Base-by-base conservation (phyloP, 2,113 vertebrate genomes). In the Leptosomus discolor region DNA sequence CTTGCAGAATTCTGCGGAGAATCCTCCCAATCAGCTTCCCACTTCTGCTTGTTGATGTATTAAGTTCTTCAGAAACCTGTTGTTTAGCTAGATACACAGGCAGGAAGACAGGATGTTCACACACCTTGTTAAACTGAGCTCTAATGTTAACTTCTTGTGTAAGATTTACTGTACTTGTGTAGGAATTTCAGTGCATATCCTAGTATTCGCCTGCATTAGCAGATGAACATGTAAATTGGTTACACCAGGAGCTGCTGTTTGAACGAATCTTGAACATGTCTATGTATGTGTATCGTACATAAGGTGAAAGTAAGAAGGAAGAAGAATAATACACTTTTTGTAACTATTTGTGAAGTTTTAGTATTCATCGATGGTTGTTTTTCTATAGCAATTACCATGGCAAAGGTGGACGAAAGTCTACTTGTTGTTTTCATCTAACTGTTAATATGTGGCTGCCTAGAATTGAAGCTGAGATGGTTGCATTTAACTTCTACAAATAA, bases 281-380 rank as follows among this genome's bases (percentile, higher is more conserved):
- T 61, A 3, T 46, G 12, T 45, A 4, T 13, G 1, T 45, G 4
- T 37, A 15, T 69, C 15, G 11, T 17, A 23, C 0, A 2, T 24
- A 22, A n/a, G 5, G 46, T 22, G 8, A 56, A 56, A 61, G n/a
- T 22, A 73, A 46, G 19, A 67, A n/a, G 6, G n/a, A 46, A 58
- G 24, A 65, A 69, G 8, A 79, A 41, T 9, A 37, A 61, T 23
- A 29, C 3, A 11, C 11, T 17, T 29, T 34, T 65, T 23, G 22
- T 56, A 67, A 54, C 16, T 77, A 24, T 56, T 77, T 54, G 19
- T 70, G 36, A 85, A 53, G 30, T 27, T 45, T 29, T 22, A 30
- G 4, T 29, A 20, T 45, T 64, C 4, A 19, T 29, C 5, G 11
- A 8, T 60, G 29, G 12, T n/a, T 39, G 12, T 26, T n/a, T 73